Evolutionary conservation across 2,888 invertebrate species (phyloP).

Genomic region (Dermolepida albohirtum): DNA sequence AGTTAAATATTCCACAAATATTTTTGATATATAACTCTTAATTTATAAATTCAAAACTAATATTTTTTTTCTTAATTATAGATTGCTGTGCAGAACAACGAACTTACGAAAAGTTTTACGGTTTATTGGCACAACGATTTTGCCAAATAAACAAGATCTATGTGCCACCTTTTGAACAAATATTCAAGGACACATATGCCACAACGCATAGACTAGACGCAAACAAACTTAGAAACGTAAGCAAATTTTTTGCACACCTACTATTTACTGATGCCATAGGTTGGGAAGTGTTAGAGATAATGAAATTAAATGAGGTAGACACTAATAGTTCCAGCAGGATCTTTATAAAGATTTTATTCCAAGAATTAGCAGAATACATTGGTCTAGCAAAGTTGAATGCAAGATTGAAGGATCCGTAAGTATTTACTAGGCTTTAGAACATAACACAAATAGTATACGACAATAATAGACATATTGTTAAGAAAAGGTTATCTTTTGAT

Average conservation of each 20-base stretch:
- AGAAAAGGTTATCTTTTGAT: too few relatives aligned
- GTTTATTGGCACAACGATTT: slow-evolving; percentile 91
- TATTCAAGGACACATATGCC: slow-evolving; percentile 94
- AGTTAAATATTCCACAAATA: too few relatives aligned
- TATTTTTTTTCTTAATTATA: slow-evolving; percentile 58
- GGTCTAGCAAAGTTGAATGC: slow-evolving; percentile 92
- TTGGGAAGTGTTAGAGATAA: slow-evolving; percentile 92
- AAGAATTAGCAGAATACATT: slow-evolving; percentile 97
- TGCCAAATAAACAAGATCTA: slow-evolving; percentile 95
- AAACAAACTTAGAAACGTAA: slow-evolving; percentile 94
- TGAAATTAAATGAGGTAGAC: slow-evolving; percentile 95
- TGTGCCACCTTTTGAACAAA: slow-evolving; percentile 92
- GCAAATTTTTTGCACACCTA: slow-evolving; percentile 97
- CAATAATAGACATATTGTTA: too few relatives aligned
- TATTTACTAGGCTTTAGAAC: too few relatives aligned
- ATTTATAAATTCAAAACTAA: too few relatives aligned
- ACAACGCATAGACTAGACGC: slow-evolving; percentile 96
- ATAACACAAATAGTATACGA: too few relatives aligned
- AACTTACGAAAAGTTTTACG: slow-evolving; percentile 98
- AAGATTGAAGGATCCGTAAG: slow-evolving; percentile 90
- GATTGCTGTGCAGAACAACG: slow-evolving; percentile 99
- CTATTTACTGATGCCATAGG: slow-evolving; percentile 96
- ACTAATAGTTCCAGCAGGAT: slow-evolving; percentile 97
- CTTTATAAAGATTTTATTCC: slow-evolving; percentile 97
- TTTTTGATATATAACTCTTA: too few relatives aligned